Evolutionary conservation across 2,113 vertebrate species (phyloP).

Genomic region (Ia io): DNA sequence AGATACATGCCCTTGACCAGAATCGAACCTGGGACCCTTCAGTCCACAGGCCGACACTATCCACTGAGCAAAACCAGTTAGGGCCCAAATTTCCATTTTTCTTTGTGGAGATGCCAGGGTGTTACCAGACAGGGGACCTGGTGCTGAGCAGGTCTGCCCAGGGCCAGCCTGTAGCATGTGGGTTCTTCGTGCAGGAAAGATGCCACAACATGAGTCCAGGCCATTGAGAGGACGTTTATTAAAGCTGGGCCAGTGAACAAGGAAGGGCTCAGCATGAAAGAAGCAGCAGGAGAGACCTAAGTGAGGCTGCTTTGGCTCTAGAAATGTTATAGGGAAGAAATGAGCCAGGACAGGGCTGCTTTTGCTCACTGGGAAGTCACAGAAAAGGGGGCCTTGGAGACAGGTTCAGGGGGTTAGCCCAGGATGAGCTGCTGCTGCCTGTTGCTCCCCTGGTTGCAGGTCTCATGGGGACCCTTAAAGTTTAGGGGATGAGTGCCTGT

Average conservation of each 20-base stretch:
- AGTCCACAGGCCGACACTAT: too few relatives aligned
- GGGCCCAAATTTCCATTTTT: neutral
- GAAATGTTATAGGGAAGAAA: neutral
- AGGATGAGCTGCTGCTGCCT: neutral
- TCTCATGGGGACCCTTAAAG: neutral
- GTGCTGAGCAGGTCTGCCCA: neutral
- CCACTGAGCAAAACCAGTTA: too few relatives aligned
- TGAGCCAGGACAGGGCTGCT: neutral
- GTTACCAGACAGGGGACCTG: neutral
- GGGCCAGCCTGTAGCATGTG: neutral
- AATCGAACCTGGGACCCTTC: too few relatives aligned
- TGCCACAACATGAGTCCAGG: neutral
- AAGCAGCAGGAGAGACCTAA: neutral
- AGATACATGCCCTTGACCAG: too few relatives aligned
- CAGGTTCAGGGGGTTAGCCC: neutral
- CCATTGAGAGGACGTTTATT: neutral
- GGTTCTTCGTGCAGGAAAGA: neutral
- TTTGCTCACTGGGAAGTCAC: neutral
- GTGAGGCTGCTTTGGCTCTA: neutral
- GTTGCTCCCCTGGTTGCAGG: neutral
- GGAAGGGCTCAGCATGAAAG: neutral
- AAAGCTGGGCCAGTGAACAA: neutral
- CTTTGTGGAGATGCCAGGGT: neutral
- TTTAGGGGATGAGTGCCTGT: neutral
- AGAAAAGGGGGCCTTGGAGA: neutral